Base-by-base conservation (phyloP, 1,140 invertebrate species). In the Drosophila cardini region DNA sequence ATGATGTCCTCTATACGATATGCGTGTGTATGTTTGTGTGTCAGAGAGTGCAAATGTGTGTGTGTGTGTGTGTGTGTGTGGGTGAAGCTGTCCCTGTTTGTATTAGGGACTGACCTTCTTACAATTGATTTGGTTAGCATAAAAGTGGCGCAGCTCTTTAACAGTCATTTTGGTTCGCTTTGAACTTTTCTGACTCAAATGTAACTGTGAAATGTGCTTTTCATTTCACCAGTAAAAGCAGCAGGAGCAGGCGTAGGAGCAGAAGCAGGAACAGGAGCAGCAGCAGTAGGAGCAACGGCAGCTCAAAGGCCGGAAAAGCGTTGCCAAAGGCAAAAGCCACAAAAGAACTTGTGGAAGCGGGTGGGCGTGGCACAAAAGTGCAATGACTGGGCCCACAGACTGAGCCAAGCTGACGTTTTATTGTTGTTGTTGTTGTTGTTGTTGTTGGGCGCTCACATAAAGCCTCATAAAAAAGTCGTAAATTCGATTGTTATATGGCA, bases 391-490 rank as follows among this genome's bases (percentile, higher is more conserved):
- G 72, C 73, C 65, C 77, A 56, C 42, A 36, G 52, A 42, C 64
- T 55, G 30, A 52, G 26, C 48, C 48, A 72, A 76, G 82, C 83
- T 82, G 82, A 82, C 83, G 82, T 87, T 85, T 78, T 86, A 86
- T 86, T 81, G 71, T 81, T 50, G 46, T 42, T 73, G 57, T 9
- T 32, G 57, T 75, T 80, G 62, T 64, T 75, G 73, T 50, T 73
- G 57, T 9, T 32, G 57, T 9, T 18, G 26, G 52, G 61, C 56
- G 67, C 60, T 21, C 78, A 86, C 76, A 86, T 87, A 86, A 86
- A 86, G 81, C 73, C 82, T 85, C 81, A 84, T 84, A 85, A 85
- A 87, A 86, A 87, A 79, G 83, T 83, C 83, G 83, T 86, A 87
- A 86, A 87, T 86, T 86, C 79, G 83, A 86, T 86, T 86, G 83